Evolutionary conservation across 1,140 invertebrate species (phyloP).

Genomic region (Ruditapes philippinarum): DNA sequence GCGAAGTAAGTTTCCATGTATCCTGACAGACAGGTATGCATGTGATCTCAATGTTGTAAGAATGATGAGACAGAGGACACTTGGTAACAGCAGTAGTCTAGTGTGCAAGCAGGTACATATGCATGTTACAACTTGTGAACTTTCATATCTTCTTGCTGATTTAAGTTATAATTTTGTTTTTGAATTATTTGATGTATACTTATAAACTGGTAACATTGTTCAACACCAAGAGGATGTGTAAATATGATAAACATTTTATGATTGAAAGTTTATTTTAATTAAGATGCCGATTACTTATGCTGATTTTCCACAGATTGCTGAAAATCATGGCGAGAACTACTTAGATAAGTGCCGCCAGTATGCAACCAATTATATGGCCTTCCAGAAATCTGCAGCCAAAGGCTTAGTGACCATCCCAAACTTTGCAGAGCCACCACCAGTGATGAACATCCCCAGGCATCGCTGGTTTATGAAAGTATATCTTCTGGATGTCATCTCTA

Average conservation of each 20-base stretch:
- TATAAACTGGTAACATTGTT: not conserved
- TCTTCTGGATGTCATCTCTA: conserved; percentile 50
- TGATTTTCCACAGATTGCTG: conserved; percentile 24
- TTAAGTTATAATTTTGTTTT: not conserved
- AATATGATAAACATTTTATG: not conserved
- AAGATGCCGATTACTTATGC: not conserved
- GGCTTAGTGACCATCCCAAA: conserved; percentile 17
- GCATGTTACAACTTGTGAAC: conserved; percentile 9
- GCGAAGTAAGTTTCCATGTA: conserved; percentile 39
- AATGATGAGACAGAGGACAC: conserved; percentile 52
- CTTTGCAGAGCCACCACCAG: conserved; percentile 36
- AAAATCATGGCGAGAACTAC: conserved; percentile 44
- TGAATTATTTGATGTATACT: not conserved
- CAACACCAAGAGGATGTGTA: not conserved
- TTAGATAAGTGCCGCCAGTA: conserved; percentile 2
- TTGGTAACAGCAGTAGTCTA: conserved; percentile 67
- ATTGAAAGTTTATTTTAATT: not conserved
- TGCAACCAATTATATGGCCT: conserved; percentile 18
- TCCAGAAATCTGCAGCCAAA: conserved; percentile 20
- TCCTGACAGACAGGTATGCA: conserved; percentile 28
- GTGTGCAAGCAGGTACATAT: conserved; percentile 46
- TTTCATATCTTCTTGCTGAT: conserved; percentile 17
- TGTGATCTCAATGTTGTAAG: conserved; percentile 63
- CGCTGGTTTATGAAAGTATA: conserved; percentile 69
- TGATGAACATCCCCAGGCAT: conserved; percentile 16